phyloP scores from a whole-genome alignment of 2,888 invertebrate genomes.

The Lypha dubia region DNA sequence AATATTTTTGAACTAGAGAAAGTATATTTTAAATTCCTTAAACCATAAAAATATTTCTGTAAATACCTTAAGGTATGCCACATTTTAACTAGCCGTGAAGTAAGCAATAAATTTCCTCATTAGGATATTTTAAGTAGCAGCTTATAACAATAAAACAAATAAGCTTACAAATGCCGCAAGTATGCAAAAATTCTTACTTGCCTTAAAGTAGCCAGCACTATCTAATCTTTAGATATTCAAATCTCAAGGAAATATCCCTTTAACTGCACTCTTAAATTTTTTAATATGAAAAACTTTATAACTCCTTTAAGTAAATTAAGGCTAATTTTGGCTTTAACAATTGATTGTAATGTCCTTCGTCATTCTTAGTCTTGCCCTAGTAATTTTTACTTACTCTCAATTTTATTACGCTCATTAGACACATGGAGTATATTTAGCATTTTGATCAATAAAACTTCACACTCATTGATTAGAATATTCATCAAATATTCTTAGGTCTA shows the following conservation, averaged over 20 bases:
- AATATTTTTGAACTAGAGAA: too few relatives aligned
- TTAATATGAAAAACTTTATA: too few relatives aligned
- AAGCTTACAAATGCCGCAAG: too few relatives aligned
- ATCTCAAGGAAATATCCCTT: not conserved
- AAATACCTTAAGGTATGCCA: too few relatives aligned
- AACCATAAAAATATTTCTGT: too few relatives aligned
- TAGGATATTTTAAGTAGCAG: too few relatives aligned
- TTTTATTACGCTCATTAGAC: slow-evolving; percentile 58
- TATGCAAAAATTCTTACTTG: not conserved
- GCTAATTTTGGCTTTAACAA: not conserved
- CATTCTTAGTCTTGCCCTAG: not conserved
- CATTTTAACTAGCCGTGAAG: too few relatives aligned
- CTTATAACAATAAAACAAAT: too few relatives aligned
- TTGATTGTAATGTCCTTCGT: not conserved
- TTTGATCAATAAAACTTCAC: slow-evolving; percentile 62
- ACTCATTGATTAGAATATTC: slow-evolving; percentile 66
- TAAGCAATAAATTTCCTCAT: too few relatives aligned
- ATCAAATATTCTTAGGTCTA: slow-evolving; percentile 56
- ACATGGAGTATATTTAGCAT: slow-evolving; percentile 41
- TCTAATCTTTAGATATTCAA: too few relatives aligned
- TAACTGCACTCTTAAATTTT: not conserved
- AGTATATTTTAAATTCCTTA: too few relatives aligned
- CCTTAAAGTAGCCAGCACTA: not conserved
- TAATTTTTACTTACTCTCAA: not conserved
- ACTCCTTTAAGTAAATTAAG: not conserved